phyloP scores from a whole-genome alignment of 2,113 vertebrate species.

The Malaclemys terrapin region DNA sequence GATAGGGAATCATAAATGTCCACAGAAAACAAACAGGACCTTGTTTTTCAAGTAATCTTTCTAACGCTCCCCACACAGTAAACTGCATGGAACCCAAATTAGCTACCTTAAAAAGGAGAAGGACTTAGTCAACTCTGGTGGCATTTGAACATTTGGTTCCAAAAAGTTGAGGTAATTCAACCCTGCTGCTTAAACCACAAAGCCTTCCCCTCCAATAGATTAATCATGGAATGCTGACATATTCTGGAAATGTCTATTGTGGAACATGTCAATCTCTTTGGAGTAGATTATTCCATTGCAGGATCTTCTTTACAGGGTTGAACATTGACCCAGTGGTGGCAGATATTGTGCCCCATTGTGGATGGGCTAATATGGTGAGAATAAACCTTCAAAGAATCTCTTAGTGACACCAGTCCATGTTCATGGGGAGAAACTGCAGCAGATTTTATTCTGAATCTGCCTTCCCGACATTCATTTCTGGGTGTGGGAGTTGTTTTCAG shows the following conservation, averaged over 20 bases:
- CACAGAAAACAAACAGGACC: neutral
- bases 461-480: neutral
- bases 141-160: rapidly evolving
- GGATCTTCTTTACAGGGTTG: neutral
- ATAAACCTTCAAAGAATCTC: neutral
- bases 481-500: neutral
- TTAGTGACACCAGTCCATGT: neutral
- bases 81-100: neutral
- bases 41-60: neutral
- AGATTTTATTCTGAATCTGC: neutral
- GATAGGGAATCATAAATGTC: neutral
- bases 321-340: neutral
- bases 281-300: neutral
- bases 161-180: neutral
- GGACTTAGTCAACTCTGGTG: neutral
- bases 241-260: neutral
- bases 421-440: neutral
- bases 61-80: neutral
- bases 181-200: neutral
- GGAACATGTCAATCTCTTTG: neutral
- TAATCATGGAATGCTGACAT: neutral
- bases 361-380: neutral
- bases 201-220: neutral
- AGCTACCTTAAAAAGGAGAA: neutral
- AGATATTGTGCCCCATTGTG: neutral